Percentiles rank a stretch among this genome's conserved stretches.
These are phyloP conservation scores for Opisthograptis luteolata DNA, from an alignment of 2,888 invertebrate genomes.

Conservation along the genomic window DNA sequence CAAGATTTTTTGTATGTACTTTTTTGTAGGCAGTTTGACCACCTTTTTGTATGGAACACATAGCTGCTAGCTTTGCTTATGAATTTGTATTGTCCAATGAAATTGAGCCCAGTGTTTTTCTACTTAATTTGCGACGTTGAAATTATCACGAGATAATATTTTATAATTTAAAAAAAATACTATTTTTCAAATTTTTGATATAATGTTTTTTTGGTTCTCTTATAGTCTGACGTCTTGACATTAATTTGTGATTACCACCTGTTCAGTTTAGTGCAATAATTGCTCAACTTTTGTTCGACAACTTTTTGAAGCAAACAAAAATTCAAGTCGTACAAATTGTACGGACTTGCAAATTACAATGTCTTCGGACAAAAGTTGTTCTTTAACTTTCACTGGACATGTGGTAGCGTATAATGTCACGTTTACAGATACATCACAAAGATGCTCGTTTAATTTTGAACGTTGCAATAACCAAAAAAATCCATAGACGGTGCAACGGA, in stretches of 20 bases:
- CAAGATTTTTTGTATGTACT: conserved; percentile 28
- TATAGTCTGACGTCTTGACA: too few species aligned
- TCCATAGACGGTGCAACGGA: neutral
- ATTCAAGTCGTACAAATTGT: too few species aligned
- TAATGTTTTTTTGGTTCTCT: neutral
- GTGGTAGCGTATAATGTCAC: neutral
- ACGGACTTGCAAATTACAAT: too few species aligned
- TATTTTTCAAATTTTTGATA: neutral
- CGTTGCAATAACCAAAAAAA: conserved; percentile 2
- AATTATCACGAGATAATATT: conserved; percentile 4
- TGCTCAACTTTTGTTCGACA: too few species aligned
- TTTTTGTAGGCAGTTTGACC: conserved; percentile 10
- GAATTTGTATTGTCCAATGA: neutral
- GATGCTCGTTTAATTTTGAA: conserved; percentile 10
- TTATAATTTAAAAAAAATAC: neutral
- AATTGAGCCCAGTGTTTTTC: conserved; percentile 14
- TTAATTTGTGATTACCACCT: too few species aligned
- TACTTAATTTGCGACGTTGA: conserved; percentile 2
- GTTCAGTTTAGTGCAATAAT: too few species aligned
- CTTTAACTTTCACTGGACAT: neutral
- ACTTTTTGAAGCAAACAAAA: too few species aligned
- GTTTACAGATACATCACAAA: neutral
- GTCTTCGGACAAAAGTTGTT: too few species aligned
- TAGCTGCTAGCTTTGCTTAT: conserved; percentile 7
- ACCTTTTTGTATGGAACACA: conserved; percentile 5